Evolutionary conservation across 1,140 invertebrate genomes (phyloP).

Genomic region (Drosophila kurseongensis): DNA sequence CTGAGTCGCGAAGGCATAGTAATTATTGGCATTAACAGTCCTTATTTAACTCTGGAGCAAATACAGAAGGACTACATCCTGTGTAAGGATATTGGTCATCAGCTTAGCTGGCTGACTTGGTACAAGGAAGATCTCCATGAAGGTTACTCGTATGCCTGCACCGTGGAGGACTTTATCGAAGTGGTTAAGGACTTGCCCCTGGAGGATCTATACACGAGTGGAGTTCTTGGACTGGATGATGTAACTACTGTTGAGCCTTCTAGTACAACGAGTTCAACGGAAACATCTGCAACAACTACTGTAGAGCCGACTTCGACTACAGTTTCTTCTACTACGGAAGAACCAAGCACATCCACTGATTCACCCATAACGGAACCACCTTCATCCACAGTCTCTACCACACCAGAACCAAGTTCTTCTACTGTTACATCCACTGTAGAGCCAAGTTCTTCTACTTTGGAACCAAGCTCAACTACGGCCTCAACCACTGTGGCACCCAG

Average conservation of each 20-base stretch:
- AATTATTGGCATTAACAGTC: constrained; percentile 87
- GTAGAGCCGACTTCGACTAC: constrained; percentile 1
- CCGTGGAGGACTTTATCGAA: constrained; percentile 86
- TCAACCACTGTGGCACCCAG: neutral
- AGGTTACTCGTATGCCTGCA: constrained; percentile 89
- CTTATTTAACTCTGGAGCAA: constrained; percentile 83
- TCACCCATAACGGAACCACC: constrained; percentile 6
- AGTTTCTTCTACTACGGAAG: constrained; percentile 13
- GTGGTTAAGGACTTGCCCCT: constrained; percentile 84
- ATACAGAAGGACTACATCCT: constrained; percentile 84
- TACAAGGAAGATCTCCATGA: constrained; percentile 84
- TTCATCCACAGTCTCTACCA: neutral
- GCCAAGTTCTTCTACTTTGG: constrained; percentile 4
- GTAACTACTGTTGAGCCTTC: constrained; percentile 29
- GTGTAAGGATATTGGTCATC: constrained; percentile 85
- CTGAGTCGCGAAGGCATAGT: constrained; percentile 85
- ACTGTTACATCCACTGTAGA: constrained; percentile 2
- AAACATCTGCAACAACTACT: constrained; percentile 1
- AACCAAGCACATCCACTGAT: neutral
- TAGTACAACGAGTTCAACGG: neutral
- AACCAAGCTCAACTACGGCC: neutral
- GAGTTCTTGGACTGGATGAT: constrained; percentile 67
- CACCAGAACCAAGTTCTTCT: constrained; percentile 5
- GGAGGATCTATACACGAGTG: constrained; percentile 70
- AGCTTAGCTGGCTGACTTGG: constrained; percentile 86